Evolutionary conservation across 2,797 vertebrate genomes (phyloP), one percentile per base, ranked within the genome.

Genomic region (Schizopygopsis malacanthus): DNA sequence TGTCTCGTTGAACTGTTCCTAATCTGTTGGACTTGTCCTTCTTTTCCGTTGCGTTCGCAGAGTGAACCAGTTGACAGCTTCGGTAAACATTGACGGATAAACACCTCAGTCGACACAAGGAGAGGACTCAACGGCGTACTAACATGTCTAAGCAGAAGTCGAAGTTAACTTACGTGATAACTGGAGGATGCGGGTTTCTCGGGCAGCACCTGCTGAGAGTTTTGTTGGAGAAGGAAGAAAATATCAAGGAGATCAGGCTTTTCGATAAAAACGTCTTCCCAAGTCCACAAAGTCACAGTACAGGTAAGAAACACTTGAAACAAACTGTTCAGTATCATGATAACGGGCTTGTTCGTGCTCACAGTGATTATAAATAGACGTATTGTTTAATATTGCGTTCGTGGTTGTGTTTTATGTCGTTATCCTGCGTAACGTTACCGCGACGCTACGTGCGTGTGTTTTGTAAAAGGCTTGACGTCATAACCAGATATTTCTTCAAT

Each of bases 121-220:
- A 77, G 9, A 84, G 11, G 13, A 77, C 9, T n/a, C 11, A 50
- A 47, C 81, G 18, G 54, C 7, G 10, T 22, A 11, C 18, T 25
- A 85, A 0, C 1, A 95, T 95, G 95, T 76, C 89, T 1, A 80
- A 59, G 0, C 22, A 63, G 0, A 43, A 78, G 20, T 82, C n/a
- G 3, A 86, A 87, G 1, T 90, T 95, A 71, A 95, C 96, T 0
- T 98, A 97, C 72, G 77, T 97, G 12, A 89, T 98, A 79, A 97
- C 97, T 0, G 97, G 97, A 0, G 97, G 97, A 1, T 97, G 96
- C 20, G 97, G 97, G 0, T 98, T 98, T 83, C 93, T 98, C 56
- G 97, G 97, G 0, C 92, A 89, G 8, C 96, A 97, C 47, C 89
- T 97, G 78, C 91, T 98, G 11, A 85, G 83, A 18, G 88, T 97